These are phyloP conservation scores for Nipponia nippon DNA, from an alignment of 2,113 vertebrate genomes.

Conservation along the genomic window DNA sequence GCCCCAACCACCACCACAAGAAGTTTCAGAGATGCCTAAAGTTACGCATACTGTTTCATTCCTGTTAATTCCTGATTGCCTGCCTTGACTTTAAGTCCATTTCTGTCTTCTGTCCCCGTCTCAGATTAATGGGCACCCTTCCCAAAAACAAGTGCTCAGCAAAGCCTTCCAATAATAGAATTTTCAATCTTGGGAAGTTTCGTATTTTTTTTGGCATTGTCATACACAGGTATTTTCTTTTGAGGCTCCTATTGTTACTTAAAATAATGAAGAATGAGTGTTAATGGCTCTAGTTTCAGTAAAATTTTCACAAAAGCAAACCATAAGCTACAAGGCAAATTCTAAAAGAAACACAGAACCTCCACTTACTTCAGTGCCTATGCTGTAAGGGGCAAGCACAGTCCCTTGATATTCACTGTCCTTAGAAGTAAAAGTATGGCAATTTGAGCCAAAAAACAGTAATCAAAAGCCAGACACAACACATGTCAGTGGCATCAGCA, in stretches of 20 bases:
- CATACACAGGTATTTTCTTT: neutral
- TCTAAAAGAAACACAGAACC: neutral
- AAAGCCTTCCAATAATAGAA: neutral
- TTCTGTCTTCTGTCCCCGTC: neutral
- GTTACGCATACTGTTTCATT: neutral
- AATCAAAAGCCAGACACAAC: neutral
- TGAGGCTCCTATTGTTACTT: neutral
- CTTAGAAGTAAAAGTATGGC: neutral
- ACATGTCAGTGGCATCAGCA: neutral
- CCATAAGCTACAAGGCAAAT: neutral
- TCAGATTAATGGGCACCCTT: neutral
- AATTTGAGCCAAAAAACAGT: neutral
- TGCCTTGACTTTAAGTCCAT: neutral
- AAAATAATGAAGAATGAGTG: neutral
- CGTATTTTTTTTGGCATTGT: rapidly evolving
- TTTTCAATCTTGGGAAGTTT: neutral
- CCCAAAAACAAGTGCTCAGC: neutral
- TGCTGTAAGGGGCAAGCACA: neutral
- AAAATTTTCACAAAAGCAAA: neutral
- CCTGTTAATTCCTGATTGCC: neutral
- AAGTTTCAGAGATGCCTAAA: neutral
- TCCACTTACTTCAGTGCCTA: neutral
- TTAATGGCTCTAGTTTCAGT: neutral
- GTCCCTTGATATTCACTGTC: neutral
- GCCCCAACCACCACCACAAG: neutral